Evolutionary conservation across 2,888 invertebrate species (phyloP).

Genomic region (Drosophila tripunctata): DNA sequence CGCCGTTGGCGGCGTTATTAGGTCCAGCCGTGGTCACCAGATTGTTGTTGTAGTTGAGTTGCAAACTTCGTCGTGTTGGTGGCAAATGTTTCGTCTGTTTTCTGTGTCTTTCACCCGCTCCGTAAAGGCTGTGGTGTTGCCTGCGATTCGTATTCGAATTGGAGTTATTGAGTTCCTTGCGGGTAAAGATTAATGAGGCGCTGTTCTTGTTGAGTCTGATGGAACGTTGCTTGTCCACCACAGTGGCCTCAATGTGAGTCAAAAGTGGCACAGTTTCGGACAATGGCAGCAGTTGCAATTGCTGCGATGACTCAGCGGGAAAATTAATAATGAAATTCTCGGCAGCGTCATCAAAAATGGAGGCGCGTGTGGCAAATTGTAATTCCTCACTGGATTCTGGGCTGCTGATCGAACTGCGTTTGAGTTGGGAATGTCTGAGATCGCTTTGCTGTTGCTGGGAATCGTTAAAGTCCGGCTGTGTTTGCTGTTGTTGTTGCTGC

Average conservation of each 20-base stretch:
- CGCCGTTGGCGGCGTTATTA: conserved; percentile 49
- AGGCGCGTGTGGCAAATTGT: conserved; percentile 49
- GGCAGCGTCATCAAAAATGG: conserved; percentile 81
- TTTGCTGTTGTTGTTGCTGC: conserved; percentile 19
- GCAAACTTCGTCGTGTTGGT: conserved; percentile 77
- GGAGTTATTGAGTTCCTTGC: conserved; percentile 71
- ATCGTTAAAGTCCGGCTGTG: conserved; percentile 22
- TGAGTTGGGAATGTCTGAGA: conserved; percentile 36
- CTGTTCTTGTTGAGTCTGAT: conserved; percentile 83
- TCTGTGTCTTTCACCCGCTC: conserved; percentile 52
- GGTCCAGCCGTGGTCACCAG: conserved; percentile 73
- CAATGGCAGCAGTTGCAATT: conserved; percentile 71
- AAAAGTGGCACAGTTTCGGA: conserved; percentile 83
- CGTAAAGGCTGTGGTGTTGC: conserved; percentile 70
- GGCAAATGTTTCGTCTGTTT: conserved; percentile 69
- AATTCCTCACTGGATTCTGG: conserved; percentile 73
- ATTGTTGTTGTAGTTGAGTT: conserved; percentile 81
- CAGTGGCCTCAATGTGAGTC: conserved; percentile 80
- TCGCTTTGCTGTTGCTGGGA: conserved; percentile 30
- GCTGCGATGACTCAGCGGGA: conserved; percentile 78
- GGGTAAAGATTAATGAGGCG: conserved; percentile 83
- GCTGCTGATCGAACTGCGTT: conserved; percentile 31
- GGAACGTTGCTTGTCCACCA: conserved; percentile 80
- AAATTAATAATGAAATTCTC: conserved; percentile 81
- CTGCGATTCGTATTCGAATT: conserved; percentile 39